Percentiles rank a stretch among this genome's conserved stretches.
Conservation (phyloP, 2,797 vertebrate species). For the Oreortyx pictus region DNA sequence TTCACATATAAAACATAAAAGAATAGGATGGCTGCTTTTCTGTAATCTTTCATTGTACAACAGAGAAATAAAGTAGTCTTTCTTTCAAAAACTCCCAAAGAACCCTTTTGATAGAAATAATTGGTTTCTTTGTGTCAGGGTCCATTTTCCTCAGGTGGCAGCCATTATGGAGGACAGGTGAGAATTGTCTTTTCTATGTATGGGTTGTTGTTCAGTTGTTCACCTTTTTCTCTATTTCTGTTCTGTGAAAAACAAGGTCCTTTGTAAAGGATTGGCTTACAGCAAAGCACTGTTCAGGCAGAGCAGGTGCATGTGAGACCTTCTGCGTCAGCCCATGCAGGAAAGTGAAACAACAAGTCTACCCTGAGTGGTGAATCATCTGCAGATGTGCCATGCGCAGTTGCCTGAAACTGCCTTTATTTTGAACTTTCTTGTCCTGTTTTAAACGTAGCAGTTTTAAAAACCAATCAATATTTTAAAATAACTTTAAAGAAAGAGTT, state of each 20-base stretch:
- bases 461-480: background rate
- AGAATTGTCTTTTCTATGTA: background rate
- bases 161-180: constrained; percentile 51
- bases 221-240: background rate
- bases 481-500: background rate
- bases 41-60: background rate
- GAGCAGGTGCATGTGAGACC: background rate
- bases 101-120: constrained; percentile 34
- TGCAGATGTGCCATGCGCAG: background rate
- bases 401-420: background rate
- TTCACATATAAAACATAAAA: background rate
- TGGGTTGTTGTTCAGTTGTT: background rate
- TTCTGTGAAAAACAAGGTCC: background rate
- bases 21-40: background rate
- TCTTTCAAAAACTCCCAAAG: constrained; percentile 2
- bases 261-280: background rate
- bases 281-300: background rate
- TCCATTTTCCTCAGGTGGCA: constrained; percentile 26
- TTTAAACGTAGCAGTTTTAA: background rate
- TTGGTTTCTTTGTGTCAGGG: constrained; percentile 43
- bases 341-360: background rate
- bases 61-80: background rate
- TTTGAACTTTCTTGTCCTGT: background rate
- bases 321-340: background rate
- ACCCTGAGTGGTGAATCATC: background rate